Conservation (phyloP, 1,140 invertebrate species). For the Mycetomoellerius zeteki region DNA sequence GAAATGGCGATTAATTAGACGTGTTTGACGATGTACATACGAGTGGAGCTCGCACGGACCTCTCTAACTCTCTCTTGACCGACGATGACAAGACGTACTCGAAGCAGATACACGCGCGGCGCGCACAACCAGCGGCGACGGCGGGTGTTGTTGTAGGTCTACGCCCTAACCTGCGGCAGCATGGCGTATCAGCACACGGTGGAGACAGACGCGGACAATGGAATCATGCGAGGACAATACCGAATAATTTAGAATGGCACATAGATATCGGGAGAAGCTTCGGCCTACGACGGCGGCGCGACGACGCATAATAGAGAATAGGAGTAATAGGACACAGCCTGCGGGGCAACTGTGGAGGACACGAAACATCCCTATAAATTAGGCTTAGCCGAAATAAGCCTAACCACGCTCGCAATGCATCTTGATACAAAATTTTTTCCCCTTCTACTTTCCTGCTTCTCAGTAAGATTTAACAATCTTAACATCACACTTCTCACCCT, state of each 20-base stretch:
- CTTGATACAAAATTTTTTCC: slow-evolving; percentile 16
- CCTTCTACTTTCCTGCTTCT: background rate
- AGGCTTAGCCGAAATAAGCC: slow-evolving; percentile 78
- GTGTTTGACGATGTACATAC: slow-evolving; percentile 54
- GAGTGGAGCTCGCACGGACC: slow-evolving; percentile 30
- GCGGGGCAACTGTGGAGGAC: slow-evolving; percentile 84
- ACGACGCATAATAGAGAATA: slow-evolving; percentile 85
- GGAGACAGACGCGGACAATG: slow-evolving; percentile 86
- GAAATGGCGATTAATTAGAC: slow-evolving; percentile 46
- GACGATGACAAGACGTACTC: slow-evolving; percentile 73
- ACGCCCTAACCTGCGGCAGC: slow-evolving; percentile 81
- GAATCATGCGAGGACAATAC: slow-evolving; percentile 85
- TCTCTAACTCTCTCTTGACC: slow-evolving; percentile 65
- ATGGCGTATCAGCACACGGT: slow-evolving; percentile 83
- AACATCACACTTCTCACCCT: too few species aligned
- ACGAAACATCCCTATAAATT: slow-evolving; percentile 86
- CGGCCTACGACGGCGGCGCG: slow-evolving; percentile 80
- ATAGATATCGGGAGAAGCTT: slow-evolving; percentile 84
- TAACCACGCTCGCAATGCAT: background rate
- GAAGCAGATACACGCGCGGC: slow-evolving; percentile 73
- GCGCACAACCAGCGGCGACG: slow-evolving; percentile 55
- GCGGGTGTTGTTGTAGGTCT: slow-evolving; percentile 80
- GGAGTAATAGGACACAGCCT: slow-evolving; percentile 86
- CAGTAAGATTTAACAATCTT: background rate
- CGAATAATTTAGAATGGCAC: slow-evolving; percentile 85